phyloP scores from a whole-genome alignment of 1,140 invertebrate species.

The Cotesia typhae region DNA sequence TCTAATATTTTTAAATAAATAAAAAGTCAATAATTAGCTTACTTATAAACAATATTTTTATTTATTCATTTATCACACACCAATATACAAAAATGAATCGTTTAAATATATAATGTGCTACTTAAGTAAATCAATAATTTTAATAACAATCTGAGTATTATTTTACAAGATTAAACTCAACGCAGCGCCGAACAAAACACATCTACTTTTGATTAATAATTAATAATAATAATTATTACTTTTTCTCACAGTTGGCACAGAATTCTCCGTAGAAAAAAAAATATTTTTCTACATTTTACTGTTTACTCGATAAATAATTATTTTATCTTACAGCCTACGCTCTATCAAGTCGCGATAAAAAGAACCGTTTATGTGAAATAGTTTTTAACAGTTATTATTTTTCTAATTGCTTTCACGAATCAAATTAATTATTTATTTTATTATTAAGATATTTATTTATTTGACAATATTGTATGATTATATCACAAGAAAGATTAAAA shows the following conservation, averaged over 20 bases:
- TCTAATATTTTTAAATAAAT: background rate
- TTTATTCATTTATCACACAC: conserved; percentile 68
- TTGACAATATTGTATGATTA: conserved; percentile 64
- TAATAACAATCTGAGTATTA: conserved; percentile 66
- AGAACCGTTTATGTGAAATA: background rate
- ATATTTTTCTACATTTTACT: conserved; percentile 56
- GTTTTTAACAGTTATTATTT: conserved; percentile 45
- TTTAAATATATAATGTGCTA: conserved; percentile 67
- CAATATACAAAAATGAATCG: conserved; percentile 68
- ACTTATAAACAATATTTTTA: conserved; percentile 67
- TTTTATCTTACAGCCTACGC: conserved; percentile 32
- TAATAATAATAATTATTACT: background rate
- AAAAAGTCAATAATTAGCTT: conserved; percentile 38
- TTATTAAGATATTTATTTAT: conserved; percentile 43
- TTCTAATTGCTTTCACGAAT: conserved; percentile 53
- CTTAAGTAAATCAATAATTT: conserved; percentile 65
- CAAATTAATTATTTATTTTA: conserved; percentile 9
- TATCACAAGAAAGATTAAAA: conserved; percentile 68
- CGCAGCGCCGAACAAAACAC: conserved; percentile 58
- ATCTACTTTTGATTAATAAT: conserved; percentile 59
- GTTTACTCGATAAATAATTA: conserved; percentile 60
- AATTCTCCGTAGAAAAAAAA: conserved; percentile 64
- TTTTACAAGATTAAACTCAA: conserved; percentile 65
- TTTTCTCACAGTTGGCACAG: conserved; percentile 64
- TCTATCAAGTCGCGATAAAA: conserved; percentile 7